Conservation (phyloP, 2,888 invertebrate species). For the Embidobia sp. region DNA sequence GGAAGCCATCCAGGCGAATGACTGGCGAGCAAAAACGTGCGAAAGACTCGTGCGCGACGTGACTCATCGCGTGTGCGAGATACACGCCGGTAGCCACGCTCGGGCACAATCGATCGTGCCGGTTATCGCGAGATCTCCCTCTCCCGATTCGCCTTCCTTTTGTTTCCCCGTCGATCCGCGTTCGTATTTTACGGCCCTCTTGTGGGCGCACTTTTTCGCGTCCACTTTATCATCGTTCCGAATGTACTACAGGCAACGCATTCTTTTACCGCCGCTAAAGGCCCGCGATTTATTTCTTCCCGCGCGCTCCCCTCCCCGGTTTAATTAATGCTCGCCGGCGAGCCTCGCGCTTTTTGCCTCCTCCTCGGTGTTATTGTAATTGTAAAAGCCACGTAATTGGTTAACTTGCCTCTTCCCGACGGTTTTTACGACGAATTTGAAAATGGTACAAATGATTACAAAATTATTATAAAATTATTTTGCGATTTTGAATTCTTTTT, state of each 20-base stretch:
- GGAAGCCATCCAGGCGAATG: constrained; percentile 73
- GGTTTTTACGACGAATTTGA: too few relatives aligned
- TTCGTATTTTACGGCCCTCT: constrained; percentile 39
- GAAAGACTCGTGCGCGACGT: constrained; percentile 70
- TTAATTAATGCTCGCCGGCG: too few relatives aligned
- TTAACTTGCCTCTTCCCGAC: too few relatives aligned
- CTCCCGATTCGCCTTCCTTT: constrained; percentile 1
- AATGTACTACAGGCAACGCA: not conserved
- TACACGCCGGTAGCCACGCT: constrained; percentile 39
- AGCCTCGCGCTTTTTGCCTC: too few relatives aligned
- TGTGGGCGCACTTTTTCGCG: constrained; percentile 33
- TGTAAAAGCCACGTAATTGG: too few relatives aligned
- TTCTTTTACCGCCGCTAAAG: too few relatives aligned
- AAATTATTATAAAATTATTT: too few relatives aligned
- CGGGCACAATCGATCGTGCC: constrained; percentile 37
- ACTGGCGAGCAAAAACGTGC: constrained; percentile 73
- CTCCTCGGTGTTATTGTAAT: too few relatives aligned
- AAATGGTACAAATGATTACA: too few relatives aligned
- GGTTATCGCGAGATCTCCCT: constrained; percentile 29
- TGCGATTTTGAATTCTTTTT: too few relatives aligned
- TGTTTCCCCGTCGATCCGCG: constrained; percentile 47
- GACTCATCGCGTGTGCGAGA: constrained; percentile 64
- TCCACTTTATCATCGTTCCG: constrained; percentile 29
- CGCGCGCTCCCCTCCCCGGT: too few relatives aligned
- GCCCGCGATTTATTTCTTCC: too few relatives aligned